Evolutionary conservation across 2,888 invertebrate genomes (phyloP).

Genomic region (Zaprionus lineosus): DNA sequence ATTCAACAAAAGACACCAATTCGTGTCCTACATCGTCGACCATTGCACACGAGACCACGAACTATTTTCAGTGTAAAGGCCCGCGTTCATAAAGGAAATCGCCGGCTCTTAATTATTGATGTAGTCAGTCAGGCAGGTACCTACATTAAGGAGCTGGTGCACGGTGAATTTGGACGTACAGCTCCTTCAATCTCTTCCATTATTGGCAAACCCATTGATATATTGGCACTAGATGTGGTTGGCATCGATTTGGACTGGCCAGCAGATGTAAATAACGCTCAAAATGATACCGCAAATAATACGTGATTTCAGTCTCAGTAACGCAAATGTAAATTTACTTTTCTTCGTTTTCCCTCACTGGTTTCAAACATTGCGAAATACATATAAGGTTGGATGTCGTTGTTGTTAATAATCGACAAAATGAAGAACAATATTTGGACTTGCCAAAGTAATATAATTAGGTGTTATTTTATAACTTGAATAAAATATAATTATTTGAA

Average conservation of each 20-base stretch:
- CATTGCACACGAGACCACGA: constrained; percentile 87
- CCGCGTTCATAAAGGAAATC: constrained; percentile 83
- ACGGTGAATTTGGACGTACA: constrained; percentile 97
- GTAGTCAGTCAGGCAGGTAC: constrained; percentile 95
- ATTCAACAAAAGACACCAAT: constrained; percentile 94
- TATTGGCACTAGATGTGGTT: constrained; percentile 95
- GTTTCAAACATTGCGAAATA: too few species aligned
- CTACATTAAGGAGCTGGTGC: constrained; percentile 98
- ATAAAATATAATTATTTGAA: too few species aligned
- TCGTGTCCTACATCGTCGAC: constrained; percentile 93
- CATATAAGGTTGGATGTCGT: too few species aligned
- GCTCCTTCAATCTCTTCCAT: constrained; percentile 89
- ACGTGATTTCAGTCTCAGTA: too few species aligned
- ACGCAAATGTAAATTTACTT: not conserved
- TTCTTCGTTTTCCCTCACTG: too few species aligned
- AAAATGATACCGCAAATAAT: not conserved
- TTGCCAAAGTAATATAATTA: too few species aligned
- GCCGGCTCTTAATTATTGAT: constrained; percentile 85
- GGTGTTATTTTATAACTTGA: too few species aligned
- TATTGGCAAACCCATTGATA: constrained; percentile 89
- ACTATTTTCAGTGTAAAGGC: constrained; percentile 87
- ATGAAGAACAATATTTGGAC: too few species aligned
- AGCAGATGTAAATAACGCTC: constrained; percentile 70
- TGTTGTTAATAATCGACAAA: too few species aligned
- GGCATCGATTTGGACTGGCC: constrained; percentile 91